A percentile compares a stretch with the other conserved stretches of the same genome.
Evolutionary conservation across 2,797 vertebrate genomes (phyloP).

Genomic region (Ambastaia sidthimunki): DNA sequence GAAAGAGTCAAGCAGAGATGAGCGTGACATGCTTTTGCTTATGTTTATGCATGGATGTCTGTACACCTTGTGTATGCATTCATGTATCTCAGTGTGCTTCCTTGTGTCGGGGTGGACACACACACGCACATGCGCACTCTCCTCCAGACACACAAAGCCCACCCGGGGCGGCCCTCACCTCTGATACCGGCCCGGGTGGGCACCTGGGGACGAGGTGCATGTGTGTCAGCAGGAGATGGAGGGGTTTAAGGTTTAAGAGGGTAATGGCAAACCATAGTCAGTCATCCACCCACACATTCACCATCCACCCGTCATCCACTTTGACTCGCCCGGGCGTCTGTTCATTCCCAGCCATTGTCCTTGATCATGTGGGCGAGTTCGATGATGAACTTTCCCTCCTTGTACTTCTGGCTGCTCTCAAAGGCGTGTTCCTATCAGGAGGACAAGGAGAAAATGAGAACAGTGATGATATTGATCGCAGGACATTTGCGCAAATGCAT

Average conservation of each 20-base stretch:
- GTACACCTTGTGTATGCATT: slow-evolving; percentile 51
- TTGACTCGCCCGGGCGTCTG: slow-evolving; percentile 11
- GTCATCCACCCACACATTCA: slow-evolving; percentile 73
- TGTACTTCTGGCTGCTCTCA: slow-evolving; percentile 99
- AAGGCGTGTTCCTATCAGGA: slow-evolving; percentile 92
- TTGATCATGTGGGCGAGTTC: slow-evolving; percentile 99
- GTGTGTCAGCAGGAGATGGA: slow-evolving; percentile 59
- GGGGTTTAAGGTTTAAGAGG: slow-evolving; percentile 68
- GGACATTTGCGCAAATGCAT: not conserved
- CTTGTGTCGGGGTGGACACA: slow-evolving; percentile 24
- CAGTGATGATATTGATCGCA: slow-evolving; percentile 16
- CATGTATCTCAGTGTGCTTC: slow-evolving; percentile 49
- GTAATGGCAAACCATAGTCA: slow-evolving; percentile 81
- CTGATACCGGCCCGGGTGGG: not conserved
- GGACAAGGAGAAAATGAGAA: slow-evolving; percentile 25
- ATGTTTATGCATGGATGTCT: slow-evolving; percentile 41
- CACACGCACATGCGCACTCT: slow-evolving; percentile 9
- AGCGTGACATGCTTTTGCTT: slow-evolving; percentile 37
- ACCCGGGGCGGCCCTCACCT: not conserved
- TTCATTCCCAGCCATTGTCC: slow-evolving; percentile 99
- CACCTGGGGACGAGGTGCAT: slow-evolving; percentile 37
- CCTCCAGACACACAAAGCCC: slow-evolving; percentile 36
- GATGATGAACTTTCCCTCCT: slow-evolving; percentile 99
- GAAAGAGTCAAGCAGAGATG: slow-evolving; percentile 30
- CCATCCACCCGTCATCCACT: slow-evolving; percentile 44